phyloP scores from a whole-genome alignment of 2,113 vertebrate genomes.

The Peromyscus maniculatus region DNA sequence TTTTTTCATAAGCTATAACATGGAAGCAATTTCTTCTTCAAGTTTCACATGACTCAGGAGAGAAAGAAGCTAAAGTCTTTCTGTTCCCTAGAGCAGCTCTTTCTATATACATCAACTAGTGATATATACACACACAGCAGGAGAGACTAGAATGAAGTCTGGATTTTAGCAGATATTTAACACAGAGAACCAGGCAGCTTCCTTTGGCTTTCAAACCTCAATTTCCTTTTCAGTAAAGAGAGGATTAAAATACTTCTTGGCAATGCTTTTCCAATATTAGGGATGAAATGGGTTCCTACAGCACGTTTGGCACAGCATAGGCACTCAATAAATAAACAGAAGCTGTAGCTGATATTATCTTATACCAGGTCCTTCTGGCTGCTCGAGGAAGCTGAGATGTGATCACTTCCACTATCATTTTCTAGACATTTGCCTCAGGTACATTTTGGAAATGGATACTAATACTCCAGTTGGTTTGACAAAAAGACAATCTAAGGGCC shows the following conservation, averaged over 20 bases:
- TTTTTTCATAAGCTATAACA: conserved; percentile 19
- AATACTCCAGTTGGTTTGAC: background rate
- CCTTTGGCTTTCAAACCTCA: conserved; percentile 1
- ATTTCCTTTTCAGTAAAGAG: conserved; percentile 51
- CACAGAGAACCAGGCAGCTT: background rate
- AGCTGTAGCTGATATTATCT: background rate
- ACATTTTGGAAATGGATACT: background rate
- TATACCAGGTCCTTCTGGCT: background rate
- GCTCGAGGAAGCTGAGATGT: background rate
- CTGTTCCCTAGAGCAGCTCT: background rate
- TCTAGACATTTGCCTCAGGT: background rate
- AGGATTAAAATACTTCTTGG: conserved; percentile 16
- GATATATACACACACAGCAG: background rate
- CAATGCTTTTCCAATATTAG: conserved; percentile 20
- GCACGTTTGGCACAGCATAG: background rate
- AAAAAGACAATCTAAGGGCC: background rate
- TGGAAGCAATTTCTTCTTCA: background rate
- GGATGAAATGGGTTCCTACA: background rate
- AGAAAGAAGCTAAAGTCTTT: conserved; percentile 14
- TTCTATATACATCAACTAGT: background rate
- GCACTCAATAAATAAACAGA: background rate
- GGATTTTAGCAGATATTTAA: background rate
- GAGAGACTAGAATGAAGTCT: background rate
- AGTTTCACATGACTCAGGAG: background rate
- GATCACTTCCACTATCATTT: background rate